Evolutionary conservation across 2,797 vertebrate species (phyloP).

Genomic region (Thripadectes ignobilis): DNA sequence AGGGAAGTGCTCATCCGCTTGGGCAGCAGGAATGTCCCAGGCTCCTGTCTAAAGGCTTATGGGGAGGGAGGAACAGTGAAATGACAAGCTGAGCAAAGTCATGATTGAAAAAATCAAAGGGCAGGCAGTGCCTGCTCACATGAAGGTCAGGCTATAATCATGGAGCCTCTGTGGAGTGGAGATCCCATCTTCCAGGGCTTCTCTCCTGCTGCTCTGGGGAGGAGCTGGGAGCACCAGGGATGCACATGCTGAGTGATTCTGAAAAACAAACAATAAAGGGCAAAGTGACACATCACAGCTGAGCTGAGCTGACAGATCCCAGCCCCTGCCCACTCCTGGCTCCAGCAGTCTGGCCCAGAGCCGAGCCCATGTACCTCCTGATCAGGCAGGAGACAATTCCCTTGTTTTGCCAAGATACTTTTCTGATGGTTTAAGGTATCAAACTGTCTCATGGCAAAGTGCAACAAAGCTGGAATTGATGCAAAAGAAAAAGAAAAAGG

Average conservation of each 20-base stretch:
- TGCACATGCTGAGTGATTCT: neutral
- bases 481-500: neutral
- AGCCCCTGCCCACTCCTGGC: neutral
- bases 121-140: neutral
- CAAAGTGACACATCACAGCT: neutral
- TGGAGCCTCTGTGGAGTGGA: neutral
- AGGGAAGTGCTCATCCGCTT: neutral
- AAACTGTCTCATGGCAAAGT: neutral
- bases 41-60: neutral
- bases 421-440: neutral
- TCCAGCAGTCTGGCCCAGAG: rapidly evolving
- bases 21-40: neutral
- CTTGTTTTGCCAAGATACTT: neutral
- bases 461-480: neutral
- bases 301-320: neutral
- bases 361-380: neutral
- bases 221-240: neutral
- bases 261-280: neutral
- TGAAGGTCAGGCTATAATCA: neutral
- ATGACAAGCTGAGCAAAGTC: neutral
- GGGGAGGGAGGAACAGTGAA: neutral
- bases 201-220: neutral
- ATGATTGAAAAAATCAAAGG: neutral
- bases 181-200: neutral
- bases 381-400: neutral